These are phyloP conservation scores for Drosophila prolongata DNA, from an alignment of 2,888 invertebrate genomes.

Conservation along the genomic window DNA sequence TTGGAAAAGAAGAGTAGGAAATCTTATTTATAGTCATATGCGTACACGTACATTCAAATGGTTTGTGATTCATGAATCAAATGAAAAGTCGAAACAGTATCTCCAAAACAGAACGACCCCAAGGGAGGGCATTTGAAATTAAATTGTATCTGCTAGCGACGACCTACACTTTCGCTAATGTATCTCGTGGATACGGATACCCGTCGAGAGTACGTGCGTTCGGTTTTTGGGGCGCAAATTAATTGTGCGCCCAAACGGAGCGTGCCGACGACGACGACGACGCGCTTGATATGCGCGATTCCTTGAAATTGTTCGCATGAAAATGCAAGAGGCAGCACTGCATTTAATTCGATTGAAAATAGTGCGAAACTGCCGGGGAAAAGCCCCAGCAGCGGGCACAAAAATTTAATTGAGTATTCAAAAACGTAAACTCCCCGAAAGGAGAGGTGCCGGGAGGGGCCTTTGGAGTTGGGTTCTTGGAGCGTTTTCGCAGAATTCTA, in stretches of 20 bases:
- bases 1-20: too few species aligned
- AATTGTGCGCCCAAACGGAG: constrained; percentile 84
- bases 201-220: constrained; percentile 58
- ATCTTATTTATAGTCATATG: too few species aligned
- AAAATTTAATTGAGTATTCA: constrained; percentile 80
- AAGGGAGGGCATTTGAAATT: constrained; percentile 62
- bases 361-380: constrained; percentile 69
- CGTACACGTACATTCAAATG: too few species aligned
- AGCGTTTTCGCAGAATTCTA: constrained; percentile 74
- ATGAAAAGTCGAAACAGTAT: not conserved
- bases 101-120: not conserved
- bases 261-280: constrained; percentile 82
- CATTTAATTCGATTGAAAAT: constrained; percentile 80
- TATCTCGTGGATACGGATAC: constrained; percentile 68
- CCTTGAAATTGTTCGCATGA: constrained; percentile 83
- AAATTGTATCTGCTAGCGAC: constrained; percentile 74
- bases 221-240: constrained; percentile 79
- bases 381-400: constrained; percentile 56
- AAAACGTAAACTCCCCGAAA: constrained; percentile 66
- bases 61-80: not conserved
- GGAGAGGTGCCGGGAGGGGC: constrained; percentile 11
- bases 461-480: constrained; percentile 17
- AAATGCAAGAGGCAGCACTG: constrained; percentile 65
- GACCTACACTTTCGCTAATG: constrained; percentile 77
- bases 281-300: constrained; percentile 84